A percentile compares a stretch with the other conserved stretches of the same genome.
Conservation (phyloP, 1,140 invertebrate genomes). For the Heliothis virescens region DNA sequence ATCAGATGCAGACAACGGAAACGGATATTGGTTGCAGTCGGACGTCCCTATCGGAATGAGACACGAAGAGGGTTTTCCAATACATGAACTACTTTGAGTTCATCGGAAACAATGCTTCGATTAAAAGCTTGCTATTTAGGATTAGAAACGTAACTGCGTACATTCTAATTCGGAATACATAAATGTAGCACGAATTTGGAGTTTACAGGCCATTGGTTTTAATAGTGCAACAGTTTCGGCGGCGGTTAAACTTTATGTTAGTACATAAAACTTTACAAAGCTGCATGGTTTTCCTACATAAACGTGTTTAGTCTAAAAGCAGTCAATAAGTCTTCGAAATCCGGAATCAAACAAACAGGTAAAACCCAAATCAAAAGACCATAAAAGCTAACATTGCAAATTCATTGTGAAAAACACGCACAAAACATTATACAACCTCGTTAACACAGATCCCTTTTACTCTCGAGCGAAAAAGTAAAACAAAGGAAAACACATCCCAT, state of each 20-base stretch:
- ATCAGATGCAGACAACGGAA: constrained; percentile 45
- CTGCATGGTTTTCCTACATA: background rate
- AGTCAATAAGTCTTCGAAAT: background rate
- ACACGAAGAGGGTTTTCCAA: constrained; percentile 5
- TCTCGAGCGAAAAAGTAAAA: constrained; percentile 37
- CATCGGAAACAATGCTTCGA: constrained; percentile 2
- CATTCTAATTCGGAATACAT: background rate
- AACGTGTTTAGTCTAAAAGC: background rate
- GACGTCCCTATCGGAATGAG: constrained; percentile 35
- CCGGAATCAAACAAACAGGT: background rate
- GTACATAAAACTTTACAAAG: background rate
- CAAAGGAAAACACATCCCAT: constrained; percentile 37
- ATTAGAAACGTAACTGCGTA: background rate
- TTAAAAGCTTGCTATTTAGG: background rate
- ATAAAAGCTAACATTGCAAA: constrained; percentile 6
- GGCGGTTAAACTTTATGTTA: background rate
- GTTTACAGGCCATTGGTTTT: background rate
- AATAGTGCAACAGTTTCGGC: background rate
- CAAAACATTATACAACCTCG: constrained; percentile 36
- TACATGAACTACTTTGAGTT: background rate
- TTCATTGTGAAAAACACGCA: constrained; percentile 19
- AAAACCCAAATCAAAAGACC: background rate
- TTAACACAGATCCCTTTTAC: constrained; percentile 34
- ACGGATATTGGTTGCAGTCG: constrained; percentile 36
- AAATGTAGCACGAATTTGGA: background rate